These are phyloP conservation scores for Ceyx margarethae DNA, from an alignment of 2,113 vertebrate genomes.

Conservation along the genomic window DNA sequence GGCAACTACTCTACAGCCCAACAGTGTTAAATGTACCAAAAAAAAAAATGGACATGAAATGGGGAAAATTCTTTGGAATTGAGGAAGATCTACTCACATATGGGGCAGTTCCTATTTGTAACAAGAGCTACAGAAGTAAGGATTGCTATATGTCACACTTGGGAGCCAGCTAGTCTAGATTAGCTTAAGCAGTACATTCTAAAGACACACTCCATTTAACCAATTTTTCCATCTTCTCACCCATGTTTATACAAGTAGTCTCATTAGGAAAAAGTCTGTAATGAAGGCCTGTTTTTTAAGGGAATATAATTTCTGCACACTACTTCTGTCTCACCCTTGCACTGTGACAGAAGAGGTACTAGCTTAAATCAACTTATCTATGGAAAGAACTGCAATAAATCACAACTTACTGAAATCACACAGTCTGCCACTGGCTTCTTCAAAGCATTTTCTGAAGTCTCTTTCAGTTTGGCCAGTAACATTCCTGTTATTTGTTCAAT, in stretches of 20 bases:
- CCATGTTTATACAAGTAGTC: neutral
- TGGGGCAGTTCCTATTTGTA: neutral
- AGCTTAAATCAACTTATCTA: neutral
- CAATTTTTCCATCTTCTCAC: neutral
- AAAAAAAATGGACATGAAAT: neutral
- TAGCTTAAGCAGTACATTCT: neutral
- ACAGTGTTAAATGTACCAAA: accelerated
- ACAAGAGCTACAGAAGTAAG: neutral
- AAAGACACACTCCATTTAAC: neutral
- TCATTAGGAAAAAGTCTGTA: neutral
- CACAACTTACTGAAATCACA: constrained; percentile 89
- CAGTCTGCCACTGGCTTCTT: constrained; percentile 97
- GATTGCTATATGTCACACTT: neutral
- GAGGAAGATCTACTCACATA: neutral
- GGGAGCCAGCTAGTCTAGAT: neutral
- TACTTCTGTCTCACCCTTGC: neutral
- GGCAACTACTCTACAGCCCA: neutral
- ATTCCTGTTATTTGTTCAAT: constrained; percentile 92
- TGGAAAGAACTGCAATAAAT: neutral
- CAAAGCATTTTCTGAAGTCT: constrained; percentile 90
- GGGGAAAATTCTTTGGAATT: neutral
- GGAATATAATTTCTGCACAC: neutral
- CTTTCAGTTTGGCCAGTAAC: constrained; percentile 92
- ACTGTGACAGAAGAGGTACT: neutral
- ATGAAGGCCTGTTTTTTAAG: neutral